Conservation (phyloP, 2,797 vertebrate genomes). For the Lepilemur ruficaudatus region DNA sequence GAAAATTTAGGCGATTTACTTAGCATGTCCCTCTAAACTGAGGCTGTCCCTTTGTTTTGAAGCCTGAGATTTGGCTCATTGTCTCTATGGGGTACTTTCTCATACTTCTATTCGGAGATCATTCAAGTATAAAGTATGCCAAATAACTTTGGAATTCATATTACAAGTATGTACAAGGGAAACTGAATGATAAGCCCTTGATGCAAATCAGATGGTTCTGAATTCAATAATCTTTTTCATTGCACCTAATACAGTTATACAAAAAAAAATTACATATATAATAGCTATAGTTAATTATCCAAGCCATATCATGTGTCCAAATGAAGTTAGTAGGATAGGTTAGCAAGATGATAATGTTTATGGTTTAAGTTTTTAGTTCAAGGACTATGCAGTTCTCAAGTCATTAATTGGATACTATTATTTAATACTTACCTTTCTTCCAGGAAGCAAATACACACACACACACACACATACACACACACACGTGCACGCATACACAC, state of each 20-base stretch:
- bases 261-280: conserved; percentile 18
- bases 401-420: neutral
- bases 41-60: neutral
- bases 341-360: neutral
- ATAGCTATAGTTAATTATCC: conserved; percentile 53
- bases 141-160: neutral
- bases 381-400: neutral
- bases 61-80: neutral
- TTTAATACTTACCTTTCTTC: conserved; percentile 11
- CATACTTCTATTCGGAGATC: neutral
- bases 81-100: neutral
- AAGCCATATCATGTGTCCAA: neutral
- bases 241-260: neutral
- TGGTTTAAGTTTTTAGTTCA: neutral
- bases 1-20: neutral
- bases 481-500: neutral
- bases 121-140: neutral
- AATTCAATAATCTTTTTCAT: conserved; percentile 52
- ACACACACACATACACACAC: neutral
- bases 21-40: neutral
- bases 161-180: neutral
- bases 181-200: neutral
- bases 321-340: neutral
- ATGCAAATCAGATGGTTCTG: neutral
- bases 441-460: neutral